Base-by-base conservation (phyloP, 1,140 invertebrate species). In the Leptinotarsa texana region DNA sequence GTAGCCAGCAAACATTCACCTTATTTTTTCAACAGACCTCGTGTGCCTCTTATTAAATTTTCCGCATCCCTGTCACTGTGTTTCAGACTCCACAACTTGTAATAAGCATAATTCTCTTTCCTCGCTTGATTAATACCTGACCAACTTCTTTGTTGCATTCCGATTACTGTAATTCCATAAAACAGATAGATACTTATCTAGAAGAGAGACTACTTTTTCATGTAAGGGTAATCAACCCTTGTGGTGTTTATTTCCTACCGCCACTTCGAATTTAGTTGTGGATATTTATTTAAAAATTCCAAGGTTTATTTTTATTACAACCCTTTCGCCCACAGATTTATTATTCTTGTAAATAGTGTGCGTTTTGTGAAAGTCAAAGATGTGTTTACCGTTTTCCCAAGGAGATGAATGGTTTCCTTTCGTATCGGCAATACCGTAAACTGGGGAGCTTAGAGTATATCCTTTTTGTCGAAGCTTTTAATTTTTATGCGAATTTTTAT, bases 361-460 rank as follows among this genome's bases (percentile, higher is more conserved):
- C 15, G 17, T 57, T 57, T 57, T 57, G 51, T 57, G 51, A 57
- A 57, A 57, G 15, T 4, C 51, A 15, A 57, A 57, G 51, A 57
- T 57, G 15, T 57, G 51, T 57, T 57, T 57, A 57, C 51, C 15
- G 13, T 1, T 57, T 57, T 57, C 13, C n/a, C n/a, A 57, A 57
- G n/a, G 15, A 57, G 51, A 57, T 57, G 51, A 57, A 57, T 57
- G 51, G n/a, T 57, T 57, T 57, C 51, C 51, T 57, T 57, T 57
- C 33, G 33, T 42, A 42, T 42, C 33, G 8, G 51, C 51, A n/a
- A 6, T 57, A 57, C 4, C 51, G 51, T 57, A 42, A 42, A 42
- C 33, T 11, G 11, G 8, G 33, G 33, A 42, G 3, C 33, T 42
- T 2, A 42, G 33, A 11, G 27, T 6, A 5, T 27, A 6, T 5